Conservation (phyloP, 2,797 vertebrate genomes). For the Coilia nasus region DNA sequence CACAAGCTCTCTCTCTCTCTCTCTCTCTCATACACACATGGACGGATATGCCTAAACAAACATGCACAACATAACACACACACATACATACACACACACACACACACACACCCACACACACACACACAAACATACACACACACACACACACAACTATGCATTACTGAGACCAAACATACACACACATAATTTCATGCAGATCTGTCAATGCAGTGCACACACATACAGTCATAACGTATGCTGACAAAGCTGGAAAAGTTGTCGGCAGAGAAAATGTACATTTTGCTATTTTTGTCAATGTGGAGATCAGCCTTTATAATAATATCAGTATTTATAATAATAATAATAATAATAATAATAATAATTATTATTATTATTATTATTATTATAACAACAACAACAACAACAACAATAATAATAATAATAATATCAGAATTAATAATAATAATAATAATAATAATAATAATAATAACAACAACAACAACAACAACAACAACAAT, state of each 20-base stretch:
- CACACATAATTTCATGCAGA: background rate
- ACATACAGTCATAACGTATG: background rate
- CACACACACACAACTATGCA: background rate
- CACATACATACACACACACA: conserved; percentile 24
- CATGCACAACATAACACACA: background rate
- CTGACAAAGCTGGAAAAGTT: background rate
- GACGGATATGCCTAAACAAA: background rate
- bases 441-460: no score
- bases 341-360: background rate
- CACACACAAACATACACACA: background rate
- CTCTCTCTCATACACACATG: background rate
- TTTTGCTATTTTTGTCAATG: no score
- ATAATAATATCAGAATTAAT: no score
- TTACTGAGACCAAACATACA: background rate
- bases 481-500: no score
- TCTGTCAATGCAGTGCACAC: background rate
- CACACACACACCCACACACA: no score
- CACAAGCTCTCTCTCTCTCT: background rate
- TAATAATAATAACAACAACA: no score
- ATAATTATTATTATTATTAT: background rate
- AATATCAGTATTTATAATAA: no score
- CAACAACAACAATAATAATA: no score
- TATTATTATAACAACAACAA: background rate
- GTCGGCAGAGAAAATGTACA: no score
- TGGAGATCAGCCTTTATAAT: no score